phyloP scores from a whole-genome alignment of 2,888 invertebrate species.

The Polydrusus tereticollis region DNA sequence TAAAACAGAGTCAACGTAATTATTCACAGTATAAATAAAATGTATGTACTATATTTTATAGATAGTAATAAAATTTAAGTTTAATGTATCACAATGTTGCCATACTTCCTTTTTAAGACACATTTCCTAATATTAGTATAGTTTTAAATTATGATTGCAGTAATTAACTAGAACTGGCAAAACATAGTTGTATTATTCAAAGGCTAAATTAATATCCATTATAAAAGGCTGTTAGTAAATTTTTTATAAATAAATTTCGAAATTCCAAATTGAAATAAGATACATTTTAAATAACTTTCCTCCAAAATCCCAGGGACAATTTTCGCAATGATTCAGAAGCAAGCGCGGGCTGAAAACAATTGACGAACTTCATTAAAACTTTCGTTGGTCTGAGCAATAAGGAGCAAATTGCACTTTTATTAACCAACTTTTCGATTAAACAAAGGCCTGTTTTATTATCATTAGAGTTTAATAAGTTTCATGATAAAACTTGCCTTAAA shows the following conservation, averaged over 20 bases:
- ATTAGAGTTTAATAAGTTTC: conserved; percentile 1
- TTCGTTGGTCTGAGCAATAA: not conserved
- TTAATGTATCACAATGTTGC: too few species aligned
- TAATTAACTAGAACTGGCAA: too few species aligned
- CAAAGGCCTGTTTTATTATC: conserved; percentile 7
- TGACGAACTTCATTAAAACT: conserved; percentile 20
- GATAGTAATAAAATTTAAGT: too few species aligned
- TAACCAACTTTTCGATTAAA: conserved; percentile 16
- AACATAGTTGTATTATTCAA: too few species aligned
- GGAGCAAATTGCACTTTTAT: conserved; percentile 19
- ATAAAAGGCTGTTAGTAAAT: not conserved
- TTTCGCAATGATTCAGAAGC: not conserved
- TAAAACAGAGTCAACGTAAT: too few species aligned
- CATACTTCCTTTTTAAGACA: too few species aligned
- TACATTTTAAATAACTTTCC: not conserved
- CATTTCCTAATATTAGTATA: too few species aligned
- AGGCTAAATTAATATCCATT: too few species aligned
- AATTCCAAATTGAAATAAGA: not conserved
- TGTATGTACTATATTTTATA: too few species aligned
- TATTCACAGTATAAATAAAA: too few species aligned
- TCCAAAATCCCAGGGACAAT: not conserved
- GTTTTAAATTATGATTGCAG: too few species aligned
- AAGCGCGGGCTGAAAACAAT: conserved; percentile 2
- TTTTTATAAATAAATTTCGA: too few species aligned
- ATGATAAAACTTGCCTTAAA: not conserved